Percentiles rank a stretch among this genome's conserved stretches.
phyloP scores from a whole-genome alignment of 2,888 invertebrate species.

The Linyphia triangularis region DNA sequence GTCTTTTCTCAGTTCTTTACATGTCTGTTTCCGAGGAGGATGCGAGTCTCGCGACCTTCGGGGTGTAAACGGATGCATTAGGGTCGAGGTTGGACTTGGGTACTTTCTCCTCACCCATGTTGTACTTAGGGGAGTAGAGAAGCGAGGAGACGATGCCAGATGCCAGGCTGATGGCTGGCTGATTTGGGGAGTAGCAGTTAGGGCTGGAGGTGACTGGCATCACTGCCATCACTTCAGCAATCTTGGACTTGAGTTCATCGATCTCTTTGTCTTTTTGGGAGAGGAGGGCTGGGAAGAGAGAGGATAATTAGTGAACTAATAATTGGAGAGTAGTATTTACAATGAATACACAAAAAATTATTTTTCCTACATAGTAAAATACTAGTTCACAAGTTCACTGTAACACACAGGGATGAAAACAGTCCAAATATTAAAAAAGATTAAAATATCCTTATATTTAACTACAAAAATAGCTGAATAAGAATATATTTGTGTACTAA shows the following conservation, averaged over 20 bases:
- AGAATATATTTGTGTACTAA: no score
- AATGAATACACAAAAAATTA: no score
- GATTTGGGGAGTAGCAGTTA: slow-evolving; percentile 67
- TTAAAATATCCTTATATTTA: no score
- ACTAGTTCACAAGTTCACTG: neutral
- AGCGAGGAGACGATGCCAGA: slow-evolving; percentile 75
- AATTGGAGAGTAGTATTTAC: no score
- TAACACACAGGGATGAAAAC: neutral
- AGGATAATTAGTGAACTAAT: no score
- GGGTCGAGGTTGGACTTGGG: slow-evolving; percentile 87
- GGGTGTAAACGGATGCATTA: slow-evolving; percentile 94
- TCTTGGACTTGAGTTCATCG: slow-evolving; percentile 91
- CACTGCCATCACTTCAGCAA: slow-evolving; percentile 95
- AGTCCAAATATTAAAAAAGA: no score
- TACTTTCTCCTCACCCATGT: slow-evolving; percentile 76
- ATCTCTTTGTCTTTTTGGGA: slow-evolving; percentile 93
- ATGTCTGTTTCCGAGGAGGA: slow-evolving; percentile 68
- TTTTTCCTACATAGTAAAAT: neutral
- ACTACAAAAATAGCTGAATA: no score
- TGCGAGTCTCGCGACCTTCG: slow-evolving; percentile 82
- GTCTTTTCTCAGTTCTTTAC: slow-evolving; percentile 29
- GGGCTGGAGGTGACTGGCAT: slow-evolving; percentile 83
- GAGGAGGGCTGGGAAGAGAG: slow-evolving; percentile 85
- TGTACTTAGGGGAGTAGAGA: slow-evolving; percentile 77
- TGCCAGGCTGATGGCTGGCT: slow-evolving; percentile 75